These are phyloP conservation scores for Chrysopilus asiliformis DNA, from an alignment of 2,888 invertebrate species.

Conservation along the genomic window DNA sequence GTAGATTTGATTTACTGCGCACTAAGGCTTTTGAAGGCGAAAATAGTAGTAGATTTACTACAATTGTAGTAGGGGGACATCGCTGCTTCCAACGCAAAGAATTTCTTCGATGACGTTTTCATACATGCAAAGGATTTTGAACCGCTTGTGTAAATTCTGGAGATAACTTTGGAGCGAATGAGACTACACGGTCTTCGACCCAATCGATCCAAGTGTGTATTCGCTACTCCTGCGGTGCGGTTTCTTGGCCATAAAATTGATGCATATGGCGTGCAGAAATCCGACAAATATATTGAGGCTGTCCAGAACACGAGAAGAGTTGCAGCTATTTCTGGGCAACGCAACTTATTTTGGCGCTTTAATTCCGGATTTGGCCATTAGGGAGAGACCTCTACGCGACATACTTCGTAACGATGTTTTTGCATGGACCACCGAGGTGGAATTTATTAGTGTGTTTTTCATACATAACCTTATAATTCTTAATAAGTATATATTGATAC, in stretches of 20 bases:
- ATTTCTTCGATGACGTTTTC: conserved; percentile 10
- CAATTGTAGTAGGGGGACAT: too few species aligned
- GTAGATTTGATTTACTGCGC: too few species aligned
- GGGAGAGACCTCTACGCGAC: too few species aligned
- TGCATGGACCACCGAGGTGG: too few species aligned
- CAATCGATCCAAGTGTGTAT: conserved; percentile 10
- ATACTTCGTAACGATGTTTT: too few species aligned
- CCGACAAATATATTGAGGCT: conserved; percentile 9
- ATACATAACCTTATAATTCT: too few species aligned
- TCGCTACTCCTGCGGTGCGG: conserved; percentile 6
- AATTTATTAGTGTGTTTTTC: too few species aligned
- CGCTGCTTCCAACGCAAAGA: too few species aligned
- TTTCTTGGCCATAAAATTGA: conserved; percentile 12
- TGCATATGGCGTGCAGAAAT: conserved; percentile 10
- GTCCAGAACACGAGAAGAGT: conserved; percentile 2
- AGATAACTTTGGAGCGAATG: conserved; percentile 1
- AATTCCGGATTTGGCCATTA: conserved; percentile 6
- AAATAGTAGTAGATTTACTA: too few species aligned
- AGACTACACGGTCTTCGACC: conserved; percentile 8
- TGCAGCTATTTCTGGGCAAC: background rate
- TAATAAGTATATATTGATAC: too few species aligned
- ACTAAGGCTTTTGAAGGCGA: too few species aligned
- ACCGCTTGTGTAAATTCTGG: background rate
- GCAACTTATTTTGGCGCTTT: conserved; percentile 3
- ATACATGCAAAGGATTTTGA: conserved; percentile 7